Base-by-base conservation (phyloP, 2,888 invertebrate species). In the Drosophila fungiperda region DNA sequence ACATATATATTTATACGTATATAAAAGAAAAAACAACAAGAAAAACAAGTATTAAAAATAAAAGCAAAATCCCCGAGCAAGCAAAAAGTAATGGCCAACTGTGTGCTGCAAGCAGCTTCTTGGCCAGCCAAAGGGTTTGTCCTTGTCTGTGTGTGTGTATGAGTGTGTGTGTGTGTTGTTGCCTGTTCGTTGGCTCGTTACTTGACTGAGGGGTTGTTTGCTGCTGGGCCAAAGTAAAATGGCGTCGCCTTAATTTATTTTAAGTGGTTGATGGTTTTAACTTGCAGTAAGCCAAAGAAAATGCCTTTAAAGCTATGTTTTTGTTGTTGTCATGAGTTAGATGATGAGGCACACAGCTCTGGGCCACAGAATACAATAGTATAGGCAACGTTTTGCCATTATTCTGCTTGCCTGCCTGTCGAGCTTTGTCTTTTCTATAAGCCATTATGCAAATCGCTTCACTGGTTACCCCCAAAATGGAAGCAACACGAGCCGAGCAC, bases 231-330 rank as follows among this genome's bases (percentile, higher is more conserved):
- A 90, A 90, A 90, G 89, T 79, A 86, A 87, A 87, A 87, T 87
- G 87, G 87, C 87, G 87, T 86, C 90, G 84, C 90, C 90, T 87
- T 89, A 87, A 87, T 87, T 87, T 87, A 87, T 87, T 87, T 87
- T 90, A 87, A 87, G 87, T 87, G 87, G 87, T 88, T 90, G 87
- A 87, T 90, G 87, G 87, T 86, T 82, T 90, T 75, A 86, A 83
- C 79, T 88, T 88, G 73, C 59, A 78, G 64, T 57, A 70, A 54
- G 57, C 53, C 50, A 59, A 75, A 68, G 75, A 69, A 83, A 63
- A 23, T 55, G 54, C 64, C 71, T 68, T 89, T 87, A 76, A 84
- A 77, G 70, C 74, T 40, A 50, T 69, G 69, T 75, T 75, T 70
- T 69, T 26, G 1, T 73, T 68, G 4, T 9, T 12, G 32, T 23